Evolutionary conservation across 2,113 vertebrate genomes (phyloP).

Genomic region (Solea solea): DNA sequence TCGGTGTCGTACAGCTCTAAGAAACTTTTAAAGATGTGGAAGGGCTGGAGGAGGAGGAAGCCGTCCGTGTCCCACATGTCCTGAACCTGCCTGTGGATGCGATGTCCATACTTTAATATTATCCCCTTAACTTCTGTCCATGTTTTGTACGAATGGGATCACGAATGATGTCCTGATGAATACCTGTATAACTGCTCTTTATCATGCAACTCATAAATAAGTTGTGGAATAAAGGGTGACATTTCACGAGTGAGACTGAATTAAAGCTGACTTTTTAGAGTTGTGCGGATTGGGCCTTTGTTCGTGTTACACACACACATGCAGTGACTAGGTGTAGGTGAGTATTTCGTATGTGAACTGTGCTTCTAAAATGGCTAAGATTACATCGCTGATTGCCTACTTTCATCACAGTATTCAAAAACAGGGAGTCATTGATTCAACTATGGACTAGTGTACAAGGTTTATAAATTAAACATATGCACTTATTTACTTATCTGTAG

Average conservation of each 20-base stretch:
- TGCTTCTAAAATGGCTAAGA: too few relatives aligned
- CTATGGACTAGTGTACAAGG: too few relatives aligned
- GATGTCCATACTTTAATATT: not conserved
- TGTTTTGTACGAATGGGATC: not conserved
- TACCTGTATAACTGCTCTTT: slow-evolving; percentile 31
- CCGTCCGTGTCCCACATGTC: slow-evolving; percentile 62
- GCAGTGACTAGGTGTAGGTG: too few relatives aligned
- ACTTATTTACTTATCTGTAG: too few relatives aligned
- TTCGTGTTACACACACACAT: not conserved
- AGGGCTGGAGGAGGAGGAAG: slow-evolving; percentile 85
- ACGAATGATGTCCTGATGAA: slow-evolving; percentile 13
- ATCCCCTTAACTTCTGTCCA: slow-evolving; percentile 1
- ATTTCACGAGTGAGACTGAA: slow-evolving; percentile 46
- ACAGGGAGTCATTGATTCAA: too few relatives aligned
- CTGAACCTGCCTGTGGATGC: slow-evolving; percentile 22
- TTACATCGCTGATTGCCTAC: too few relatives aligned
- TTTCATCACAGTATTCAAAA: too few relatives aligned
- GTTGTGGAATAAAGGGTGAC: slow-evolving; percentile 29
- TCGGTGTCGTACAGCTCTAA: slow-evolving; percentile 87
- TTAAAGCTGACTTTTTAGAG: slow-evolving; percentile 37
- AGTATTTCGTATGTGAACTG: too few relatives aligned
- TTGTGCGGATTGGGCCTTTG: slow-evolving; percentile 18
- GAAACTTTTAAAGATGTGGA: slow-evolving; percentile 94
- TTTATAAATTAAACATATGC: too few relatives aligned
- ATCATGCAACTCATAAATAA: slow-evolving; percentile 4